phyloP scores from a whole-genome alignment of 2,888 invertebrate genomes.

The Sycophila texana region DNA sequence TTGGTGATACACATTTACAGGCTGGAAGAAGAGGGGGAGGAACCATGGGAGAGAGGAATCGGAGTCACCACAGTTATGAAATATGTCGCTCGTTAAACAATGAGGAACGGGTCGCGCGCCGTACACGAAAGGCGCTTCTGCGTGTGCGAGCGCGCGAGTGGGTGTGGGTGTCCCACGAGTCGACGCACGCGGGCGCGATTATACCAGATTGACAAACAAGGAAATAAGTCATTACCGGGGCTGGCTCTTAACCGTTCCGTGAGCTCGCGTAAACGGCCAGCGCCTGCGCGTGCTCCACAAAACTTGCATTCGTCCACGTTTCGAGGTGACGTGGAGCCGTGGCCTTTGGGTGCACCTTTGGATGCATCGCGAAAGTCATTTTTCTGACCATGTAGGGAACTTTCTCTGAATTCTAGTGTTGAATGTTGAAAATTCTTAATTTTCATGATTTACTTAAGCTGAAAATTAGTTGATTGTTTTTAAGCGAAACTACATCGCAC shows the following conservation, averaged over 20 bases:
- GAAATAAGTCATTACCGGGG: slow-evolving; percentile 62
- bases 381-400: too few relatives aligned
- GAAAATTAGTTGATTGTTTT: too few relatives aligned
- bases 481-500: too few relatives aligned
- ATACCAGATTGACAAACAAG: slow-evolving; percentile 63
- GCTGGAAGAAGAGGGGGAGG: neutral
- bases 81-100: slow-evolving; percentile 52
- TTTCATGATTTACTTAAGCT: too few relatives aligned
- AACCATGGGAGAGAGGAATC: slow-evolving; percentile 14
- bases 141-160: slow-evolving; percentile 16
- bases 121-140: neutral
- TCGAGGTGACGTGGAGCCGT: neutral
- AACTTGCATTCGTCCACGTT: neutral
- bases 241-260: slow-evolving; percentile 35
- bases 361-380: too few relatives aligned
- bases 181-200: slow-evolving; percentile 49
- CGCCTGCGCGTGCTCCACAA: slow-evolving; percentile 16
- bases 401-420: too few relatives aligned
- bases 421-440: too few relatives aligned
- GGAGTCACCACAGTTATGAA: slow-evolving; percentile 38
- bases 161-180: slow-evolving; percentile 54
- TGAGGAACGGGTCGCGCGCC: slow-evolving; percentile 10
- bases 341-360: neutral
- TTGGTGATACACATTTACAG: neutral
- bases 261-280: slow-evolving; percentile 24